Evolutionary conservation across 2,888 invertebrate genomes (phyloP).

Genomic region (Gastracanthus pulcherrimus): DNA sequence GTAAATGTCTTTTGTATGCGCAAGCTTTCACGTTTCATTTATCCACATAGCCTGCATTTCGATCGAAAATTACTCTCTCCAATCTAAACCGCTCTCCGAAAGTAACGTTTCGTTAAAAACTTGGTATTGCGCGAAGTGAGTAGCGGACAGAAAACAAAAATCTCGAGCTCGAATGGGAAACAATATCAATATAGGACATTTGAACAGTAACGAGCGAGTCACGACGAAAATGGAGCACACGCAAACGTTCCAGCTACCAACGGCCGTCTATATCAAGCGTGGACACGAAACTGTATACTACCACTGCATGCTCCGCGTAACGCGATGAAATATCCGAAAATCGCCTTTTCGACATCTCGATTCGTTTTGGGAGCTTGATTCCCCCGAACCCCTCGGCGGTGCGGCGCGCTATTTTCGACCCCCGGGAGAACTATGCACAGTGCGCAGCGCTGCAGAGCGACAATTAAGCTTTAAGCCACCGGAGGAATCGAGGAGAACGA

Average conservation of each 20-base stretch:
- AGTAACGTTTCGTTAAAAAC: too few relatives aligned
- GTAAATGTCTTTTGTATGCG: too few relatives aligned
- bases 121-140: too few relatives aligned
- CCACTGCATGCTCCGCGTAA: background rate
- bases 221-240: too few relatives aligned
- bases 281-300: background rate
- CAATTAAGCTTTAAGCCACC: slow-evolving; percentile 36
- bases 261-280: too few relatives aligned
- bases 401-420: background rate
- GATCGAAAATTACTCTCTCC: background rate
- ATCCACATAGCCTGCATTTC: background rate
- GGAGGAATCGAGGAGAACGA: background rate
- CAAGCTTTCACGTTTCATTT: background rate
- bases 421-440: slow-evolving; percentile 4
- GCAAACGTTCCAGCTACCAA: too few relatives aligned
- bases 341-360: slow-evolving; percentile 43
- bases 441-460: background rate
- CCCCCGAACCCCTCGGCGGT: background rate
- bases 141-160: too few relatives aligned
- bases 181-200: too few relatives aligned
- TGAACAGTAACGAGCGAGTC: too few relatives aligned
- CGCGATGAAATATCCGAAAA: slow-evolving; percentile 29
- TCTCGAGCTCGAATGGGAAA: too few relatives aligned
- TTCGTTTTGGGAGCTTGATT: slow-evolving; percentile 37
- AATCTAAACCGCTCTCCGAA: too few relatives aligned